Percentiles rank a stretch among this genome's conserved stretches.
Conservation (phyloP, 2,888 invertebrate species). For the Imbricaverruca yamaguchii region DNA sequence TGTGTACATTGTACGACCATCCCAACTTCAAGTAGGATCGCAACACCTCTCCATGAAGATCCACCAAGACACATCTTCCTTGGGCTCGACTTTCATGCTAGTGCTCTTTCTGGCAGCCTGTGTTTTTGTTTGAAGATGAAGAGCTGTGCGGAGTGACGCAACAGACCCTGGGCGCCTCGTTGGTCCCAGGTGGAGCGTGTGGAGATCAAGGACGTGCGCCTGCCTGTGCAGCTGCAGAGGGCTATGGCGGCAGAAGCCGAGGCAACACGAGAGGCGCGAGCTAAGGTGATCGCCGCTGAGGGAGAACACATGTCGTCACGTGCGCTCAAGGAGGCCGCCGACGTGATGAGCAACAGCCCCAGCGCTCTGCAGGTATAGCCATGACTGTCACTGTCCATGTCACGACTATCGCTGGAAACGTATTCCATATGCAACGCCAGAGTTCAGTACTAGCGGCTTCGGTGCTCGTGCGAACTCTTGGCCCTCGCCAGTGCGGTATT, state of each 20-base stretch:
- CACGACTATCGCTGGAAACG: no score
- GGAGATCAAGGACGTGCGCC: conserved; percentile 68
- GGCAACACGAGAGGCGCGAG: conserved; percentile 83
- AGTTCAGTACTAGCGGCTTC: no score
- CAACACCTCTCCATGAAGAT: no score
- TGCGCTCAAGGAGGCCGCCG: conserved; percentile 89
- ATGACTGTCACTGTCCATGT: background rate
- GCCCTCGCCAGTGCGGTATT: no score
- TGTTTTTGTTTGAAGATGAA: no score
- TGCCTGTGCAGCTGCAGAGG: conserved; percentile 83
- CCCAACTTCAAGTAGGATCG: no score
- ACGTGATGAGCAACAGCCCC: conserved; percentile 88
- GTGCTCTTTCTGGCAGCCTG: no score
- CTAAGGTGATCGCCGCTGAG: conserved; percentile 69
- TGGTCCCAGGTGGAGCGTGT: background rate
- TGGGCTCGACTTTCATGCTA: no score
- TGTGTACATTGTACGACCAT: no score
- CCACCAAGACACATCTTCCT: no score
- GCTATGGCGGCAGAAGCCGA: conserved; percentile 97
- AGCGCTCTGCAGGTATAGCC: conserved; percentile 53
- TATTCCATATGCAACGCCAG: no score
- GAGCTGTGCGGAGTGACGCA: background rate
- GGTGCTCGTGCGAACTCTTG: no score
- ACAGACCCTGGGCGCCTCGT: background rate
- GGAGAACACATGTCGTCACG: conserved; percentile 93